Percentiles rank a stretch among this genome's conserved stretches.
phyloP scores from a whole-genome alignment of 2,888 invertebrate genomes.

The Coelopa pilipes region DNA sequence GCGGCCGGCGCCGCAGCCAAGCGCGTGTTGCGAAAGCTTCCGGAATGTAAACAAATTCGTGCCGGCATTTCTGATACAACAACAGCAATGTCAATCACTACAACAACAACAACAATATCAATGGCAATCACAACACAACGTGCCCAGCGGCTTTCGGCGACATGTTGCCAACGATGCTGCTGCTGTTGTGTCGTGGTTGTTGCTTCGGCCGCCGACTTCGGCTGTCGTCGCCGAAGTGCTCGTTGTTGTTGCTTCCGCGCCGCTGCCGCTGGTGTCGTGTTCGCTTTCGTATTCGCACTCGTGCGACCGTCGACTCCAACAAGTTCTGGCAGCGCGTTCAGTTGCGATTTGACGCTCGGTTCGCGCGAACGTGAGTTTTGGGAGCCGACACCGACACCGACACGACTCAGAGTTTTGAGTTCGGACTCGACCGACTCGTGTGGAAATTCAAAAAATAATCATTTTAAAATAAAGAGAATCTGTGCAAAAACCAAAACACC shows the following conservation, averaged over 20 bases:
- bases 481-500: background rate
- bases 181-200: no score
- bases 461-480: background rate
- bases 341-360: conserved; percentile 51
- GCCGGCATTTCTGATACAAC: conserved; percentile 12
- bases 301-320: conserved; percentile 7
- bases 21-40: background rate
- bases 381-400: background rate
- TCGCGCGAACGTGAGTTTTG: conserved; percentile 44
- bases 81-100: background rate
- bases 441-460: background rate
- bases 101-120: background rate
- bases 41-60: background rate
- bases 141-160: conserved; percentile 8
- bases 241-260: background rate
- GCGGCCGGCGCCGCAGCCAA: background rate
- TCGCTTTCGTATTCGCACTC: background rate
- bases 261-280: conserved; percentile 2
- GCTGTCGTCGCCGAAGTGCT: background rate
- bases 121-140: conserved; percentile 6
- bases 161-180: conserved; percentile 1
- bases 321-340: conserved; percentile 38
- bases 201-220: no score
- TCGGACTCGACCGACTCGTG: background rate
- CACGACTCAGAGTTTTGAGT: background rate